Evolutionary conservation across 1,140 invertebrate species (phyloP).

Genomic region (Aradophagus sp.): DNA sequence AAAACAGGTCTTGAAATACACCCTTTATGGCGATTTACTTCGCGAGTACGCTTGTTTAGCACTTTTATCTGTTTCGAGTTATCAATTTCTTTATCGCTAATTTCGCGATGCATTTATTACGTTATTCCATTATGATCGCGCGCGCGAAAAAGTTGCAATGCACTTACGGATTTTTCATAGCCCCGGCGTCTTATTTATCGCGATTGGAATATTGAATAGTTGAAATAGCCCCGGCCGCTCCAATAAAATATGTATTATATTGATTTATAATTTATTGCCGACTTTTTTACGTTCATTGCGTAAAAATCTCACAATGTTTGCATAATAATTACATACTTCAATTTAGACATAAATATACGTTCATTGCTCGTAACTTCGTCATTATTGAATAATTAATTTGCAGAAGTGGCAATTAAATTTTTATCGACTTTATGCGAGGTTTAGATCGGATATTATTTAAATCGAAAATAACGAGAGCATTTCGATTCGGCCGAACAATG

Average conservation of each 20-base stretch:
- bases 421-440: too few species aligned
- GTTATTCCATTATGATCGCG: slow-evolving; percentile 43
- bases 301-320: too few species aligned
- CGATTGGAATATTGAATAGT: slow-evolving; percentile 8
- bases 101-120: slow-evolving; percentile 46
- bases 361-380: too few species aligned
- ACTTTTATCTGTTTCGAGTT: slow-evolving; percentile 46
- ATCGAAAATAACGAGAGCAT: neutral
- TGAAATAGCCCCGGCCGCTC: slow-evolving; percentile 7
- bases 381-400: too few species aligned
- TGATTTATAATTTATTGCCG: too few species aligned
- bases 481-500: slow-evolving; percentile 9
- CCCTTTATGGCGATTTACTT: slow-evolving; percentile 56
- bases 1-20: slow-evolving; percentile 58
- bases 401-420: too few species aligned
- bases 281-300: too few species aligned
- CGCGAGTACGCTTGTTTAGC: slow-evolving; percentile 44
- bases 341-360: too few species aligned
- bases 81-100: slow-evolving; percentile 51
- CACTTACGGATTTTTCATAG: slow-evolving; percentile 19
- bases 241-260: too few species aligned
- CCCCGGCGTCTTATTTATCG: slow-evolving; percentile 21
- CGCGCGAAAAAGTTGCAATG: slow-evolving; percentile 18
- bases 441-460: too few species aligned
- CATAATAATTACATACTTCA: too few species aligned